Percentiles rank a stretch among this genome's conserved stretches.
These are phyloP conservation scores for Rhyacophila evoluta DNA, from an alignment of 2,888 invertebrate species.

Conservation along the genomic window DNA sequence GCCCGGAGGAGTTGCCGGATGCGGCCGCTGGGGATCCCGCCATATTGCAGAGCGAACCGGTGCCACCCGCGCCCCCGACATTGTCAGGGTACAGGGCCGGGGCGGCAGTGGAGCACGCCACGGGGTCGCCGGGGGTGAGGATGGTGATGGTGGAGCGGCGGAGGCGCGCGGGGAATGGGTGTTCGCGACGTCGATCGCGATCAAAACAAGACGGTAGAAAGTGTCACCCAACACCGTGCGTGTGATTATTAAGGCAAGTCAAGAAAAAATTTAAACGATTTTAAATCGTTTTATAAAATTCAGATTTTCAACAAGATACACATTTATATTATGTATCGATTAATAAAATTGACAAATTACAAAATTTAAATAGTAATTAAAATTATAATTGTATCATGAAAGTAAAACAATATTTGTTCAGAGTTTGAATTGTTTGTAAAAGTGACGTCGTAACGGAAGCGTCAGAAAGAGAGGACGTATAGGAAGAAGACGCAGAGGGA, in stretches of 20 bases:
- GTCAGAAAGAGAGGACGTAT: slow-evolving; percentile 34
- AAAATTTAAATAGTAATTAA: no score
- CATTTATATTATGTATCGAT: no score
- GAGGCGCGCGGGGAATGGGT: slow-evolving; percentile 56
- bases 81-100: slow-evolving; percentile 87
- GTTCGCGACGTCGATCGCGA: slow-evolving; percentile 59
- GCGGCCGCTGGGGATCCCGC: slow-evolving; percentile 83
- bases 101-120: slow-evolving; percentile 85
- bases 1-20: slow-evolving; percentile 86
- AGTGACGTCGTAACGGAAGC: slow-evolving; percentile 37
- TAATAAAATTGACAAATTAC: no score
- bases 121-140: slow-evolving; percentile 77
- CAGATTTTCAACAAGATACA: background rate
- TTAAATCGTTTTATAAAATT: background rate
- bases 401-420: background rate
- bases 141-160: slow-evolving; percentile 58
- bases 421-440: background rate
- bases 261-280: background rate
- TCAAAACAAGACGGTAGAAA: background rate
- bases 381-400: background rate
- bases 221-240: background rate
- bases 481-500: slow-evolving; percentile 60
- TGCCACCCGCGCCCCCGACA: slow-evolving; percentile 76
- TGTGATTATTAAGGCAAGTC: background rate
- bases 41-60: slow-evolving; percentile 76